Conservation (phyloP, 1,140 invertebrate genomes). For the Galleria mellonella region DNA sequence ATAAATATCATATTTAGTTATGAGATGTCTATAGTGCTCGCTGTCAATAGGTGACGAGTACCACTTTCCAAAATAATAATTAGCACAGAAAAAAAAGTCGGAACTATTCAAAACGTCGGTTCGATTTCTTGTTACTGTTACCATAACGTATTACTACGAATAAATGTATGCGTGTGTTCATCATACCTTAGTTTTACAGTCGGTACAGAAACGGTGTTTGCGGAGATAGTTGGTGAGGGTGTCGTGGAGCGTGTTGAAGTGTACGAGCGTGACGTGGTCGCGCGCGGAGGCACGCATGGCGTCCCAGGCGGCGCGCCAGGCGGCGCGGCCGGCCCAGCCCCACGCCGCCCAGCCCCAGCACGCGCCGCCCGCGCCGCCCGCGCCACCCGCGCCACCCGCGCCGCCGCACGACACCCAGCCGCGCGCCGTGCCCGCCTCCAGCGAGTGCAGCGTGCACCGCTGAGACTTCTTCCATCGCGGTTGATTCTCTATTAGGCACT, state of each 20-base stretch:
- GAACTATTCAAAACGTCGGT: too few relatives aligned
- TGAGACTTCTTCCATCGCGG: slow-evolving; percentile 90
- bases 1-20: too few relatives aligned
- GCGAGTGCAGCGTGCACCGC: slow-evolving; percentile 88
- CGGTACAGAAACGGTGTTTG: slow-evolving; percentile 94
- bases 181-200: slow-evolving; percentile 91
- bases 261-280: slow-evolving; percentile 90
- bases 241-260: slow-evolving; percentile 85
- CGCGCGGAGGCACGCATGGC: slow-evolving; percentile 88
- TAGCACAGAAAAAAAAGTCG: too few relatives aligned
- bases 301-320: slow-evolving; percentile 91
- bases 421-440: slow-evolving; percentile 88
- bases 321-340: slow-evolving; percentile 69
- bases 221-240: slow-evolving; percentile 92
- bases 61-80: too few relatives aligned
- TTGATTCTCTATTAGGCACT: slow-evolving; percentile 86
- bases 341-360: slow-evolving; percentile 78
- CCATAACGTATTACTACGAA: too few relatives aligned
- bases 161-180: too few relatives aligned
- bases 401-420: slow-evolving; percentile 75
- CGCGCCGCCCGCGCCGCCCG: slow-evolving; percentile 31
- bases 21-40: too few relatives aligned
- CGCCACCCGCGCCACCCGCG: slow-evolving; percentile 73
- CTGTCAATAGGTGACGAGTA: too few relatives aligned
- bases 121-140: too few relatives aligned